Evolutionary conservation across 2,797 vertebrate genomes (phyloP).

Genomic region (Rachycentron canadum): DNA sequence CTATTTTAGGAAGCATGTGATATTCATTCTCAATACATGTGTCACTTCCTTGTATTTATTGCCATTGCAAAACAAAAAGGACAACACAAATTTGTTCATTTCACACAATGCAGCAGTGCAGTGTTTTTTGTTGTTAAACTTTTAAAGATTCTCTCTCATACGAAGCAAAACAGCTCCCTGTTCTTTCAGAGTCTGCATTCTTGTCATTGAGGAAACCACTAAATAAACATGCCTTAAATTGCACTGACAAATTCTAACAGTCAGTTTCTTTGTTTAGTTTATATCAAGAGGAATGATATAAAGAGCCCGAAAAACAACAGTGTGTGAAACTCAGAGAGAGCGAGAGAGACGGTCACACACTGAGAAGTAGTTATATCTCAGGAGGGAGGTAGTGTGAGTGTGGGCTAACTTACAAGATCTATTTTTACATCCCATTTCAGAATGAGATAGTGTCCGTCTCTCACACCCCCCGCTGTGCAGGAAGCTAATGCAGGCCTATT

Average conservation of each 20-base stretch:
- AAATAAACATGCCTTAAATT: slow-evolving; percentile 52
- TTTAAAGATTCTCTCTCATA: slow-evolving; percentile 25
- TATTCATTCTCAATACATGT: slow-evolving; percentile 59
- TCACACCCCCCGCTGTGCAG: slow-evolving; percentile 69
- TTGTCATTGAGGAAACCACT: slow-evolving; percentile 36
- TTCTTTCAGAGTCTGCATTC: slow-evolving; percentile 12
- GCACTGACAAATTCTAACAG: slow-evolving; percentile 31
- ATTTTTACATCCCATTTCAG: slow-evolving; percentile 86
- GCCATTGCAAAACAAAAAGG: slow-evolving; percentile 50
- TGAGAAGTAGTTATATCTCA: slow-evolving; percentile 55
- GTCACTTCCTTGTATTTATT: slow-evolving; percentile 59
- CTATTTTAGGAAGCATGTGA: slow-evolving; percentile 70
- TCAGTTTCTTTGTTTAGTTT: slow-evolving; percentile 48
- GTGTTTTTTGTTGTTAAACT: slow-evolving; percentile 41
- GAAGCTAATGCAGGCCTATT: slow-evolving; percentile 85
- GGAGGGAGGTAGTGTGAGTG: slow-evolving; percentile 46
- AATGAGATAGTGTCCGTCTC: slow-evolving; percentile 83
- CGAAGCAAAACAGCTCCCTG: slow-evolving; percentile 1
- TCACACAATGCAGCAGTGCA: slow-evolving; percentile 32
- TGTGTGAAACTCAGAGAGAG: slow-evolving; percentile 49
- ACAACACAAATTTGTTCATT: slow-evolving; percentile 36
- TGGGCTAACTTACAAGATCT: slow-evolving; percentile 76
- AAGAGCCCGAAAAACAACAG: slow-evolving; percentile 43
- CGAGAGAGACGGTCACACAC: slow-evolving; percentile 32
- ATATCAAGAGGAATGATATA: slow-evolving; percentile 23